Base-by-base conservation (phyloP, 2,113 vertebrate genomes). In the Prunella himalayana region DNA sequence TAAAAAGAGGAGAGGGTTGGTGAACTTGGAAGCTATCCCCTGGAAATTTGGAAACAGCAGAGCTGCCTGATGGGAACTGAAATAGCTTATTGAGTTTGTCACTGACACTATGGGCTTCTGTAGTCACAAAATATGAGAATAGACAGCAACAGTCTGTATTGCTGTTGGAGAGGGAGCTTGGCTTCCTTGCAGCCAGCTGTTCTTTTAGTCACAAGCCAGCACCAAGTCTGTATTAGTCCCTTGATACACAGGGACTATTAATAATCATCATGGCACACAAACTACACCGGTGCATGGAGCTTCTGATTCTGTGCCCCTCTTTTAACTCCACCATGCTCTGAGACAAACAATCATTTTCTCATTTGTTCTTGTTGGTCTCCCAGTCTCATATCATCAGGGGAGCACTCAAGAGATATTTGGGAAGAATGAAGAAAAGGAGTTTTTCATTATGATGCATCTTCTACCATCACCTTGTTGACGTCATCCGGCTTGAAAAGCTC, bases 1-100 rank as follows among this genome's bases (percentile, higher is more conserved):
- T 72, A 76, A 86, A 90, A 89, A 72, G 42, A 78, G 31, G 30
- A 86, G 51, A 79, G 37, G 35, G 39, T 8, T 94, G 50, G 56
- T 87, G 64, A 86, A 86, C 56, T 80, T 92, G 91, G 89, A 90
- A 82, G 30, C 30, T 94, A 71, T 73, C 33, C 70, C 57, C 72
- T 85, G 66, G 84, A 91, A 91, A 84, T 72, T 6, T 77, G 77
- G 73, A 91, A 95, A 56, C 22, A 87, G 88, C 69, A 87, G 73
- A 93, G 57, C 61, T 54, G 79, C 59, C 75, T 88, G 66, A 92
- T 92, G 77, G 86, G 60, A 77, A 91, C 85, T 84, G 82, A 79
- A 79, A 95, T 47, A 90, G 41, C 31, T 95, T 94, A 84, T 86
- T 63, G 85, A 73, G 47, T 78, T 96, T 90, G 84, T 88, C 87